Base-by-base conservation (phyloP, 2,797 vertebrate species). In the Novumbra hubbsi region DNA sequence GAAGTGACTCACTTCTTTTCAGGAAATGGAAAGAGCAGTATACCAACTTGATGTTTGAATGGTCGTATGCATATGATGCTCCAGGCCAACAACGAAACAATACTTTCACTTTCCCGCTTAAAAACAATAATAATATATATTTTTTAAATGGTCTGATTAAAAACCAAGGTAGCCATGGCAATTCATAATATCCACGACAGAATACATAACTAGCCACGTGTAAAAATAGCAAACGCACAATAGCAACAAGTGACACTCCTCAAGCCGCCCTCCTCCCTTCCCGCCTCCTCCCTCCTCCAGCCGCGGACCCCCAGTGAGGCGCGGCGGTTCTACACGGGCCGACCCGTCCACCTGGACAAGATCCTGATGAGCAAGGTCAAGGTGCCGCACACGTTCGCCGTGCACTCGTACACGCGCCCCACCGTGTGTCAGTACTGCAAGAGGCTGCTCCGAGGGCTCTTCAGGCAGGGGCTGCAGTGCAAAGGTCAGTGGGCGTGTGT, bases 361-460 rank as follows among this genome's bases (percentile, higher is more conserved):
- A 94, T 96, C 80, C 88, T 97, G 75, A 92, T 97, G 89, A 95
- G 92, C 80, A 97, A 96, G 81, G 95, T 98, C 78, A 98, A 97
- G 84, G 96, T 98, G 71, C 96, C 96, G 0, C 96, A 98, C 88
- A 97, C 96, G 1, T 98, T 98, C 64, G 93, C 95, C 4, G 92
- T 98, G 80, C 96, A 98, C 87, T 96, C 96, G 0, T 98, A 98
- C 88, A 97, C 96, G 0, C 92, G 96, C 0, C 96, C 96, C 45
- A 98, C 96, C 0, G 96, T 98, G 78, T 98, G 96, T 81, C 96
- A 98, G 92, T 96, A 92, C 86, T 98, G 96, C 90, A 96, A 97
- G 87, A 94, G 95, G 72, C 94, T 98, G 8, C 95, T 98, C 0
- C 91, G 95, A 66, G 96, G 96, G 0, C 92, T 98, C 28, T 98